Percentiles rank a stretch among this genome's conserved stretches.
Evolutionary conservation across 2,113 vertebrate genomes (phyloP).

Genomic region (Pardalotus punctatus): DNA sequence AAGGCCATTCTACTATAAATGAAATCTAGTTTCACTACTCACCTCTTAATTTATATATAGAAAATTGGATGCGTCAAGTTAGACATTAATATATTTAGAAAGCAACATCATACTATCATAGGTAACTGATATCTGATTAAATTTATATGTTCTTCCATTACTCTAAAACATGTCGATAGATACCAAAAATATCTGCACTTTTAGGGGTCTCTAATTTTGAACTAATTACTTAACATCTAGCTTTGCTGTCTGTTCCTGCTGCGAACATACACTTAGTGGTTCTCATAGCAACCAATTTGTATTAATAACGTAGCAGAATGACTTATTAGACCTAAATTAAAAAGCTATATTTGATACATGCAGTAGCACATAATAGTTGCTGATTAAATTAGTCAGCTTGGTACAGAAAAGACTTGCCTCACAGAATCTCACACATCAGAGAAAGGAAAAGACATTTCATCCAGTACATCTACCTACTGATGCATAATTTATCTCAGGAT

Average conservation of each 20-base stretch:
- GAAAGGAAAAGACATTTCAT: neutral
- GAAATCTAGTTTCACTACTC: neutral
- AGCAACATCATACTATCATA: conserved; percentile 20
- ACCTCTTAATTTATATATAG: conserved; percentile 22
- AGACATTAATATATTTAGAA: conserved; percentile 39
- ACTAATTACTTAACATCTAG: conserved; percentile 53
- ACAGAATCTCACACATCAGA: neutral
- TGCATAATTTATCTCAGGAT: neutral
- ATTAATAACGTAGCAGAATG: conserved; percentile 44
- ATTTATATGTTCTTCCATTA: neutral
- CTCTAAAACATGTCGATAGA: neutral
- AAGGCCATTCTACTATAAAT: neutral
- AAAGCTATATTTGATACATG: conserved; percentile 26
- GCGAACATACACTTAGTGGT: conserved; percentile 33
- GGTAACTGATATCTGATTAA: conserved; percentile 42
- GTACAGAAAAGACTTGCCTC: neutral
- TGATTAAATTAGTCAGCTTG: conserved; percentile 31
- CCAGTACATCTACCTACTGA: neutral
- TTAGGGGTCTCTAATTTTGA: conserved; percentile 46
- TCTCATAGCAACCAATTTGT: conserved; percentile 65
- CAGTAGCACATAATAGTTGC: neutral
- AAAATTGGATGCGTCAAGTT: conserved; percentile 18
- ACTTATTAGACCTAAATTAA: conserved; percentile 36
- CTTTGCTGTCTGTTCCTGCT: conserved; percentile 22
- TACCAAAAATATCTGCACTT: conserved; percentile 30